Percentiles rank a stretch among this genome's conserved stretches.
Evolutionary conservation across 2,113 vertebrate genomes (phyloP).

Genomic region (Eulemur macaco): DNA sequence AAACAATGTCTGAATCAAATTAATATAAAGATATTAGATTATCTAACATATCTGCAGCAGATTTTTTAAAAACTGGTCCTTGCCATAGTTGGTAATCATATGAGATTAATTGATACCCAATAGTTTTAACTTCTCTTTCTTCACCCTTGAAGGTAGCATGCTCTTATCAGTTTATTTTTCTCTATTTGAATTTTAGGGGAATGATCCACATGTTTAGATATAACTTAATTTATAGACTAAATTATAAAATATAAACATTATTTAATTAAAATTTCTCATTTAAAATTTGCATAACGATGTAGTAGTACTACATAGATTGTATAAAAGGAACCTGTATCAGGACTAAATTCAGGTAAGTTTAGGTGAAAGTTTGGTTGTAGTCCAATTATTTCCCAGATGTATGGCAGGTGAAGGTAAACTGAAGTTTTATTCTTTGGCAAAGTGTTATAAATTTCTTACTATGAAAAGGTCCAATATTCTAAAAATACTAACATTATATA

Average conservation of each 20-base stretch:
- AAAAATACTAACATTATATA: not conserved
- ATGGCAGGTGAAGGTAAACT: not conserved
- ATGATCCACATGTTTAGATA: not conserved
- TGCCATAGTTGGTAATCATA: not conserved
- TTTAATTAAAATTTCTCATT: not conserved
- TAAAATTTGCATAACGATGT: not conserved
- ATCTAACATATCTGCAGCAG: not conserved
- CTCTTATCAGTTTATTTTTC: not conserved
- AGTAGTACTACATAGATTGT: not conserved
- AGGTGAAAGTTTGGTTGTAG: not conserved
- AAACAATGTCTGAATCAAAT: not conserved
- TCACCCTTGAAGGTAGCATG: not conserved
- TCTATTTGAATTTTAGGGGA: not conserved
- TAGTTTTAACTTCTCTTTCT: not conserved
- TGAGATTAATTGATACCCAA: not conserved
- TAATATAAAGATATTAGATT: not conserved
- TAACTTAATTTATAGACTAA: not conserved
- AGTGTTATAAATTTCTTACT: not conserved
- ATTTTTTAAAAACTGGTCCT: not conserved
- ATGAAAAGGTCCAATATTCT: not conserved
- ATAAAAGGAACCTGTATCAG: not conserved
- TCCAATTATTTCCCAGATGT: not conserved
- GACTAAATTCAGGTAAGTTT: not conserved
- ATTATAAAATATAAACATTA: not conserved
- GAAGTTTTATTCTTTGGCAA: not conserved